Percentiles rank a stretch among this genome's conserved stretches.
phyloP scores from a whole-genome alignment of 2,113 vertebrate species.

The Oreochromis tanganicae region DNA sequence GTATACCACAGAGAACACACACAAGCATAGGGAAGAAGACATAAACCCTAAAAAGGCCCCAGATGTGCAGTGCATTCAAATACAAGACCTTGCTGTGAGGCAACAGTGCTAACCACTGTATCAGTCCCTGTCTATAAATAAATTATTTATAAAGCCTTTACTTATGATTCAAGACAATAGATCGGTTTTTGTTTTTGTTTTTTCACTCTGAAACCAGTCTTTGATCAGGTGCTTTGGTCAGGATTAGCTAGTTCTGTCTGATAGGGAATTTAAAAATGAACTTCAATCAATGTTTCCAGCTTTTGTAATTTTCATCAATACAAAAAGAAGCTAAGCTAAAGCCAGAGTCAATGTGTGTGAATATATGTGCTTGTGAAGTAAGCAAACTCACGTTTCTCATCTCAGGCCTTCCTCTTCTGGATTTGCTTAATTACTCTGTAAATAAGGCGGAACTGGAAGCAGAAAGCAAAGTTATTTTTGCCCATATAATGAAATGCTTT shows the following conservation, averaged over 20 bases:
- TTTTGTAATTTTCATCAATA: not conserved
- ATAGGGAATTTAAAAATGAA: not conserved
- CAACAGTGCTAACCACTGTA: not conserved
- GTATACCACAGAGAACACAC: not conserved
- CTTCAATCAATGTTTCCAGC: not conserved
- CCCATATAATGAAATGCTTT: constrained; percentile 7
- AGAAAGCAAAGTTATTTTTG: constrained; percentile 27
- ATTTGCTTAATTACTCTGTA: constrained; percentile 30
- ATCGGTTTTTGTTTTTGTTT: not conserved
- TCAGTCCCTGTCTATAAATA: not conserved
- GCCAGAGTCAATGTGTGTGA: constrained; percentile 74
- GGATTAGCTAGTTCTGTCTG: not conserved
- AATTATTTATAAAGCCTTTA: not conserved
- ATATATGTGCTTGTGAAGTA: constrained; percentile 3
- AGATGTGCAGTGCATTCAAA: not conserved
- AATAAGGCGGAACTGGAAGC: not conserved
- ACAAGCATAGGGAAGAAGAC: not conserved
- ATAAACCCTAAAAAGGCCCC: not conserved
- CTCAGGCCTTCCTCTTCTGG: not conserved
- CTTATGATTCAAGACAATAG: not conserved
- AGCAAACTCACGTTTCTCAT: constrained; percentile 19
- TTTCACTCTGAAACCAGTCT: not conserved
- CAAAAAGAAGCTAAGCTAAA: constrained; percentile 49
- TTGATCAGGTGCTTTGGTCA: not conserved
- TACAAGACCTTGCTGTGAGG: not conserved